Percentiles rank a stretch among this genome's conserved stretches.
These are phyloP conservation scores for Notospermus geniculatus DNA, from an alignment of 1,140 invertebrate species.

Conservation along the genomic window DNA sequence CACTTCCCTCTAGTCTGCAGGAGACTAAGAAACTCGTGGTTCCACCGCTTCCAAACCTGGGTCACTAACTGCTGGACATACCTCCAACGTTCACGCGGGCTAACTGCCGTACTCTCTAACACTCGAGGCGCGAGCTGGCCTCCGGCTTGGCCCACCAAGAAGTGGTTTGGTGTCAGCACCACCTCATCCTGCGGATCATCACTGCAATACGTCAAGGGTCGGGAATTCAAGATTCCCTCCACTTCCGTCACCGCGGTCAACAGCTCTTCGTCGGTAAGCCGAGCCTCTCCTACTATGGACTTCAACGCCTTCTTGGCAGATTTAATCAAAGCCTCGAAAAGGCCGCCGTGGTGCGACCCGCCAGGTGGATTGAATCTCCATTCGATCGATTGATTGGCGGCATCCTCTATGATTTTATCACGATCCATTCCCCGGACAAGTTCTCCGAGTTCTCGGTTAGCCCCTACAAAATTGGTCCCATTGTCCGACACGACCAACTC, in stretches of 20 bases:
- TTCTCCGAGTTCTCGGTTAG: constrained; percentile 5
- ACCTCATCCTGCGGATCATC: not conserved
- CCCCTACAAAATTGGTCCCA: constrained; percentile 22
- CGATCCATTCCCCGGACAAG: not conserved
- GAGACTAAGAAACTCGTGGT: too few species aligned
- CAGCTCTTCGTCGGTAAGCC: constrained; percentile 7
- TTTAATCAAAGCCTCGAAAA: constrained; percentile 13
- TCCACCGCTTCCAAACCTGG: constrained; percentile 18
- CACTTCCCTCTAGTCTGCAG: too few species aligned
- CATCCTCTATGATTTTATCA: not conserved
- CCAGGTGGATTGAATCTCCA: constrained; percentile 16
- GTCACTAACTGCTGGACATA: too few species aligned
- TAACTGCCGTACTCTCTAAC: not conserved
- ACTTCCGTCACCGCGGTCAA: not conserved
- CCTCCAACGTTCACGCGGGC: constrained; percentile 7
- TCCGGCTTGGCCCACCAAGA: too few species aligned
- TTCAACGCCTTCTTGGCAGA: not conserved
- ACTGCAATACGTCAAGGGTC: not conserved
- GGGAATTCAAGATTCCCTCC: not conserved
- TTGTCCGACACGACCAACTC: constrained; percentile 13
- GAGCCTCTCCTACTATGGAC: not conserved
- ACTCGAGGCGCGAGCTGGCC: constrained; percentile 15
- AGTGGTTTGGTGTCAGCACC: constrained; percentile 1
- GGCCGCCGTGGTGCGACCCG: constrained; percentile 16
- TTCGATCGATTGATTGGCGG: too few species aligned